phyloP scores from a whole-genome alignment of 2,113 vertebrate species.

The Poecile atricapillus region DNA sequence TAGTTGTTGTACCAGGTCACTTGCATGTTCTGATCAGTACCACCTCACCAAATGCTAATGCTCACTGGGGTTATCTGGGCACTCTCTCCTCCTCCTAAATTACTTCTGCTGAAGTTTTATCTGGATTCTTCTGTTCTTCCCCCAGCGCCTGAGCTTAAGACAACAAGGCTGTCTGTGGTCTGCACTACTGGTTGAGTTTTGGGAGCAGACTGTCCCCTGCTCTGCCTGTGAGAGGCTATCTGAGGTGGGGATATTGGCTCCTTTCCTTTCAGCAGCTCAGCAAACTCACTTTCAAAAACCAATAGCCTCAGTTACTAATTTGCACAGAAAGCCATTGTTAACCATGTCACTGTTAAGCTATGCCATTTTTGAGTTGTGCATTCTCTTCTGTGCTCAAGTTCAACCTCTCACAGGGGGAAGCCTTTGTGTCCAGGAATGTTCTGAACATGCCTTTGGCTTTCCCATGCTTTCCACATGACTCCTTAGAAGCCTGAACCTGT shows the following conservation, averaged over 20 bases:
- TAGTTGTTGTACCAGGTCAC: background rate
- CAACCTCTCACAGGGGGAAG: background rate
- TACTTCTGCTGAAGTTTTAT: background rate
- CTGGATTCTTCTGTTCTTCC: background rate
- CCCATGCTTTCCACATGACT: background rate
- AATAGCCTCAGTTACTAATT: background rate
- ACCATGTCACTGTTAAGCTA: background rate
- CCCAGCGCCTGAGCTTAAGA: background rate
- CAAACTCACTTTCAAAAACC: background rate
- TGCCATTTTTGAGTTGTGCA: background rate
- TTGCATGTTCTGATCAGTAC: background rate
- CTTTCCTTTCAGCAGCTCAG: background rate
- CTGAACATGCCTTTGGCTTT: background rate
- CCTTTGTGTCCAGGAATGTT: background rate
- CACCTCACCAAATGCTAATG: background rate
- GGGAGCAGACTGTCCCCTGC: background rate
- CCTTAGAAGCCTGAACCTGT: background rate
- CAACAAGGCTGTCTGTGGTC: background rate
- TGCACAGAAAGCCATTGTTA: accelerated
- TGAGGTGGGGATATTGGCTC: background rate
- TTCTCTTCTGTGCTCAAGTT: background rate
- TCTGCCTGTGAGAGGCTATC: background rate
- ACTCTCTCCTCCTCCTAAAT: background rate
- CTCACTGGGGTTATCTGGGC: background rate
- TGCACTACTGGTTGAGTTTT: background rate